Percentiles rank a stretch among this genome's conserved stretches.
Conservation (phyloP, 2,113 vertebrate species). For the Geococcyx californianus region DNA sequence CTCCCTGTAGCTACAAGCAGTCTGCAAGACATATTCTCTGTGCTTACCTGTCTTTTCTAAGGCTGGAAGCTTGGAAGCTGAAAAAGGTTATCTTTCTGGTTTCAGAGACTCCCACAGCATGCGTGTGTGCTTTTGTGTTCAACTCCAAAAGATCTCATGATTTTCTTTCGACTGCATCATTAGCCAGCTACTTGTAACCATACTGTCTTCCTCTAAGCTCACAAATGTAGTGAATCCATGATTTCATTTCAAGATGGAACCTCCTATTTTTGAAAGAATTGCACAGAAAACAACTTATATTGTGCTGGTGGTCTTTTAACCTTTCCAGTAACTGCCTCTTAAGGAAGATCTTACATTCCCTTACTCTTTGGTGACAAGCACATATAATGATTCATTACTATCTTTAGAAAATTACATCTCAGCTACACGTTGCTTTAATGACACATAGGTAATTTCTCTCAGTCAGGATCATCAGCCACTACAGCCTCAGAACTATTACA, state of each 20-base stretch:
- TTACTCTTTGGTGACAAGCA: not conserved
- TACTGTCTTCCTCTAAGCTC: not conserved
- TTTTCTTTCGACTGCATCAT: not conserved
- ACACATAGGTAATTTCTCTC: not conserved
- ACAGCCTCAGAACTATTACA: not conserved
- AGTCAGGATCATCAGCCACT: not conserved
- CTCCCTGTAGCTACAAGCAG: not conserved
- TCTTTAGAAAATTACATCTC: conserved; percentile 5
- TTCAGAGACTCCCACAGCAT: not conserved
- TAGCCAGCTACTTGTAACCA: not conserved
- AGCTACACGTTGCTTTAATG: not conserved
- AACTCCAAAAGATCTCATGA: not conserved
- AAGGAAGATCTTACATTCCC: not conserved
- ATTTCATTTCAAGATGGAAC: not conserved
- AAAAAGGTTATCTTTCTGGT: not conserved
- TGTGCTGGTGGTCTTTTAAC: not conserved
- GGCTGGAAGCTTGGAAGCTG: not conserved
- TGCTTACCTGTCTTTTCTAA: not conserved
- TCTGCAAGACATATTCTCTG: not conserved
- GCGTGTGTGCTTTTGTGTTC: not conserved
- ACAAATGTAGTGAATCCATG: not conserved
- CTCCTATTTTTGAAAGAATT: not conserved
- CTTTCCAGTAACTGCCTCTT: not conserved
- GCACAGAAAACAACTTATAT: not conserved
- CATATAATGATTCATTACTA: not conserved